A percentile compares a stretch with the other conserved stretches of the same genome.
These are phyloP conservation scores for Dendrocincla tyrannina DNA, from an alignment of 2,797 vertebrate genomes.

Conservation along the genomic window DNA sequence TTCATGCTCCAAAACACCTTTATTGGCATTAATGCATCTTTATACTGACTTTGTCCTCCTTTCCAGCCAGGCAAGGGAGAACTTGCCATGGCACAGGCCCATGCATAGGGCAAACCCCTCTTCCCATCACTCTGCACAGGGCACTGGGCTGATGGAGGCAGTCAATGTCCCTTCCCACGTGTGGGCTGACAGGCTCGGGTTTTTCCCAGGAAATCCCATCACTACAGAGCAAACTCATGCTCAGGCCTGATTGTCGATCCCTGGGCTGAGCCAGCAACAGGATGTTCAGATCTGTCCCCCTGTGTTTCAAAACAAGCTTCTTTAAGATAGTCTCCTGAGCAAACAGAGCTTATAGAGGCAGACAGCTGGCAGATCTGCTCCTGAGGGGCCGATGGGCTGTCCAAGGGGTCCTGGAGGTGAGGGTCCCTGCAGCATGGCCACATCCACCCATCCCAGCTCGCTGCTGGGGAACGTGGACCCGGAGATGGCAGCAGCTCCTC, in stretches of 20 bases:
- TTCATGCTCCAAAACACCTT: neutral
- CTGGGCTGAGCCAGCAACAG: neutral
- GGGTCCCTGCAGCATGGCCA: neutral
- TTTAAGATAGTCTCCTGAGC: neutral
- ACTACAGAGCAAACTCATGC: neutral
- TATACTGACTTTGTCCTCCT: neutral
- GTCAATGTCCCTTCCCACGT: neutral
- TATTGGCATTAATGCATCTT: neutral
- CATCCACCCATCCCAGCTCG: rapidly evolving
- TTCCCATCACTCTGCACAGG: neutral
- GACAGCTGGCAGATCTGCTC: neutral
- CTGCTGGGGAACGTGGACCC: neutral
- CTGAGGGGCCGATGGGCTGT: neutral
- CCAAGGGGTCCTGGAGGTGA: rapidly evolving
- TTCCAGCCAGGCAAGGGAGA: neutral
- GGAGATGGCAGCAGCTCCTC: neutral
- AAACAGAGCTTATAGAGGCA: neutral
- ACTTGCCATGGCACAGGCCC: neutral
- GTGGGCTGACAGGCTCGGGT: neutral
- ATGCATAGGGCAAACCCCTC: rapidly evolving
- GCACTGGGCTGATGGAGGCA: rapidly evolving
- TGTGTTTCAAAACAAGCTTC: neutral
- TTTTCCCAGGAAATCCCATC: neutral
- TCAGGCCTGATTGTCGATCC: neutral
- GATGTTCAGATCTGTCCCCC: neutral